Base-by-base conservation (phyloP, 2,888 invertebrate species). In the Xylocampa areola region DNA sequence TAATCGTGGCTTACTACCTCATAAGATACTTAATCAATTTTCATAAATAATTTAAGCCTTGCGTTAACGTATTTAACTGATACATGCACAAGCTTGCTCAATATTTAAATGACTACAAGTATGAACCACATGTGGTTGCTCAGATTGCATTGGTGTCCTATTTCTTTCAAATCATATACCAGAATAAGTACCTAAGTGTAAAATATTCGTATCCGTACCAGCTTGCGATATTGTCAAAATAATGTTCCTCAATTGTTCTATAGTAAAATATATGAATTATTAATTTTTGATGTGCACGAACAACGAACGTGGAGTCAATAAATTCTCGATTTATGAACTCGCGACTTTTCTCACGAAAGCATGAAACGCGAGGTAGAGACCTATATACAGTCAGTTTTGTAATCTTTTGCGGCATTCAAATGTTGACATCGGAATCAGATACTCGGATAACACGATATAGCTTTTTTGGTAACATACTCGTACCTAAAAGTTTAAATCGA, bases 161-260 rank as follows among this genome's bases (percentile, higher is more conserved):
- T 2, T 40, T 16, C 10, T 7, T 5, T 2, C 7, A 2, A 25
- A 25, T 2, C 25, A 8, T 25, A n/a, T n/a, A n/a, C n/a, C n/a
- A n/a, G n/a, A n/a, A n/a, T 19, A 33, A 13, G 11, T 25, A n/a
- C 1, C n/a, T 33, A 33, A 43, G 7, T 16, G 25, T 16, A 40
- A 33, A 50, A 35, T 35, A 36, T 30, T 27, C n/a, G n/a, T n/a
- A n/a, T n/a, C 27, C 25, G 68, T 68, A 66, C 52, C 66, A 60
- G 23, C 7, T 36, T n/a, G 49, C 40, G 71, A 68, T 50, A 60
- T 57, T 70, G 30, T 41, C 29, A 37, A 51, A 32, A n/a, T 43
- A 16, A 33, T 36, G 23, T 40, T n/a, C 13, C 4, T 25, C 16
- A 32, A n/a, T 29, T 33, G 30, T 55, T 50, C 30, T 16, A 21